Percentiles rank a stretch among this genome's conserved stretches.
Conservation (phyloP, 1,140 invertebrate species). For the Hycleus phaleratus region DNA sequence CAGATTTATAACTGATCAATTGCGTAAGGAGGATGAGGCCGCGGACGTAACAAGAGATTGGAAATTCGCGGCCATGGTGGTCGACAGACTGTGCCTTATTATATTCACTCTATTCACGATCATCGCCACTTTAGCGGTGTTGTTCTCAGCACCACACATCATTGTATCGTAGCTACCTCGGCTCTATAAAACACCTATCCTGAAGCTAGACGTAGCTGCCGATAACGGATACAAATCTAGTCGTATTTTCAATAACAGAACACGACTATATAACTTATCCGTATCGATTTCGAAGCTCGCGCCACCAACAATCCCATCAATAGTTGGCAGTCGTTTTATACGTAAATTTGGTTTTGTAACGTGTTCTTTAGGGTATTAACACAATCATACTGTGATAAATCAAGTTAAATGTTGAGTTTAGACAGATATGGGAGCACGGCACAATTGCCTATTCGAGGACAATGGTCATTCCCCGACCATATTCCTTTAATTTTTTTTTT, state of each 20-base stretch:
- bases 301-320: slow-evolving; percentile 15
- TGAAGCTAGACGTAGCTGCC: slow-evolving; percentile 6
- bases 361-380: slow-evolving; percentile 40
- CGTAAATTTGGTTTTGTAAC: slow-evolving; percentile 34
- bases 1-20: slow-evolving; percentile 85
- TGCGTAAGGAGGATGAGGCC: slow-evolving; percentile 84
- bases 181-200: slow-evolving; percentile 1
- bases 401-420: slow-evolving; percentile 39
- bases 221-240: slow-evolving; percentile 5
- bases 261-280: slow-evolving; percentile 6
- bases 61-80: slow-evolving; percentile 99
- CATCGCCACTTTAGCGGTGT: slow-evolving; percentile 88
- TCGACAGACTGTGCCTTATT: slow-evolving; percentile 95
- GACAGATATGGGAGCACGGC: slow-evolving; percentile 4
- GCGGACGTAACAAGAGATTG: slow-evolving; percentile 92
- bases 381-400: slow-evolving; percentile 44
- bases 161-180: slow-evolving; percentile 74
- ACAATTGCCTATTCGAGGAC: too few species aligned
- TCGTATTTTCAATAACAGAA: not conserved
- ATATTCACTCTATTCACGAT: slow-evolving; percentile 95
- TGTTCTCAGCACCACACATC: slow-evolving; percentile 91
- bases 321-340: slow-evolving; percentile 31
- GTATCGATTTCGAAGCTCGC: slow-evolving; percentile 17
- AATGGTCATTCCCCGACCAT: too few species aligned
- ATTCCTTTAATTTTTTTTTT: too few species aligned